Percentiles rank a stretch among this genome's conserved stretches.
phyloP scores from a whole-genome alignment of 2,888 invertebrate species.

The Cyaniris semiargus region DNA sequence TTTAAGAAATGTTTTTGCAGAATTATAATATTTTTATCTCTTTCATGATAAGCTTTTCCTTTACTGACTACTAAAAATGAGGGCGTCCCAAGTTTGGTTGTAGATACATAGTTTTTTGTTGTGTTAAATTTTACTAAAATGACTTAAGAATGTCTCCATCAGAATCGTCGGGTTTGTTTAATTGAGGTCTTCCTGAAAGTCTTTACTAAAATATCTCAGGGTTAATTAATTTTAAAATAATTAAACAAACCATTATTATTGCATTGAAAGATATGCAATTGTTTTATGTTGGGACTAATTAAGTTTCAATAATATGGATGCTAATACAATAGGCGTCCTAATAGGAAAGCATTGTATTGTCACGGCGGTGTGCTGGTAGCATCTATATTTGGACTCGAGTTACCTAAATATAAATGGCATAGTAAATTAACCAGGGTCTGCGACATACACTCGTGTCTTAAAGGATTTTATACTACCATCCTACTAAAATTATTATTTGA shows the following conservation, averaged over 20 bases:
- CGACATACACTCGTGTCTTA: neutral
- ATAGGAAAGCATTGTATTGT: neutral
- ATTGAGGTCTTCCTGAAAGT: too few species aligned
- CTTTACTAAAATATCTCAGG: neutral
- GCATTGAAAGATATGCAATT: neutral
- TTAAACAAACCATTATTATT: neutral
- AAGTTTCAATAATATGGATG: neutral
- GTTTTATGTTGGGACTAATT: neutral
- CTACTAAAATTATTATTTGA: neutral
- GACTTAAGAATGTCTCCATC: too few species aligned
- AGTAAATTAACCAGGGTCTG: neutral
- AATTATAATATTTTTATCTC: too few species aligned
- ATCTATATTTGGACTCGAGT: neutral
- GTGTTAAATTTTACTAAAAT: too few species aligned
- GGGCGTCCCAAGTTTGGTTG: too few species aligned
- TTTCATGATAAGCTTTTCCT: too few species aligned
- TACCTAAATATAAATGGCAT: slow-evolving; percentile 1
- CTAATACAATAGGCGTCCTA: neutral
- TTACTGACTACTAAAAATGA: too few species aligned
- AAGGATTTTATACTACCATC: neutral
- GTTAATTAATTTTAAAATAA: neutral
- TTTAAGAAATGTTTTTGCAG: neutral
- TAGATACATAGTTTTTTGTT: too few species aligned
- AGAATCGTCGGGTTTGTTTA: too few species aligned
- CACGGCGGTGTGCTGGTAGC: neutral